phyloP scores from a whole-genome alignment of 2,888 invertebrate genomes.

The Apoda limacodes region DNA sequence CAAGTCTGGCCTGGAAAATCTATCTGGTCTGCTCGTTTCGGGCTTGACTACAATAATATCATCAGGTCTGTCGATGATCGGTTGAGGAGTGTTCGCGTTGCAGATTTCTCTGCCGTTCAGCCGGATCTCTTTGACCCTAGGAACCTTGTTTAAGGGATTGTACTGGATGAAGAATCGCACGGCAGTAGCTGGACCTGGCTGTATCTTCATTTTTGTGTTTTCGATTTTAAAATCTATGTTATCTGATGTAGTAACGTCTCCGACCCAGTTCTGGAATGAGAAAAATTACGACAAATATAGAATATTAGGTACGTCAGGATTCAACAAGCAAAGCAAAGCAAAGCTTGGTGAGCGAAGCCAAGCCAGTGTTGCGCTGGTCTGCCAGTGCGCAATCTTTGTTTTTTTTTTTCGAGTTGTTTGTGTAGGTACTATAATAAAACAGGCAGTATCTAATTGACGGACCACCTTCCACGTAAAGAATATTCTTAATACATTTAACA shows the following conservation, averaged over 20 bases:
- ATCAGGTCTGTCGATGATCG: conserved; percentile 30
- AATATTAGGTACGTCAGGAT: too few species aligned
- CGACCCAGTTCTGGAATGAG: conserved; percentile 68
- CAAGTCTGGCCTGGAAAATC: conserved; percentile 9
- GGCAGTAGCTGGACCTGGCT: conserved; percentile 64
- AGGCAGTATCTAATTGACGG: too few species aligned
- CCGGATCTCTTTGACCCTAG: conserved; percentile 57
- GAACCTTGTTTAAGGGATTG: conserved; percentile 54
- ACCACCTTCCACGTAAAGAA: too few species aligned
- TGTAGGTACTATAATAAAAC: too few species aligned
- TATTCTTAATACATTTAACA: too few species aligned
- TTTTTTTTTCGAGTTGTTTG: too few species aligned
- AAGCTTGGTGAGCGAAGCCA: too few species aligned
- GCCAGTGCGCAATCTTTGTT: too few species aligned
- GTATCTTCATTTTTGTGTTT: conserved; percentile 67
- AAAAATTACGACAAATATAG: too few species aligned
- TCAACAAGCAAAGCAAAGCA: too few species aligned
- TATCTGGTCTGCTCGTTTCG: conserved; percentile 7
- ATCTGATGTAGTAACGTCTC: conserved; percentile 68
- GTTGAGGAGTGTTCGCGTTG: conserved; percentile 46
- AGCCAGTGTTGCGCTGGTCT: too few species aligned
- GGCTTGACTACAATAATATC: conserved; percentile 4
- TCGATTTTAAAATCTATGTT: conserved; percentile 71
- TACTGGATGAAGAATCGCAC: conserved; percentile 73
- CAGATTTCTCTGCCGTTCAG: conserved; percentile 73